Conservation (phyloP, 2,113 vertebrate species). For the Seriola dumerili region DNA sequence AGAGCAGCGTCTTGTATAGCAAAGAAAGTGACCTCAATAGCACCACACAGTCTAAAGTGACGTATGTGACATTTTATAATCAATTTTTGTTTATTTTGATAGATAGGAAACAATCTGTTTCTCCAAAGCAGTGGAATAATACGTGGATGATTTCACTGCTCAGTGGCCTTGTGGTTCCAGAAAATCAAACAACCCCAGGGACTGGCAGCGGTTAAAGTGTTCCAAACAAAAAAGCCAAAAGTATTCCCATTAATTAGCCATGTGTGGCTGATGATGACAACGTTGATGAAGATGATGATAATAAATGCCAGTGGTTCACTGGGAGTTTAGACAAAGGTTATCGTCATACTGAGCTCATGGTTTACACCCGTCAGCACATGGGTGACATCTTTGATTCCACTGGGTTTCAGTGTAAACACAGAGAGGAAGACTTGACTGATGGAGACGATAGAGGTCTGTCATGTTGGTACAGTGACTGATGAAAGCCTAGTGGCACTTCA, state of each 20-base stretch:
- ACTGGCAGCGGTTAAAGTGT: slow-evolving; percentile 33
- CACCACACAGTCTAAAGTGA: not conserved
- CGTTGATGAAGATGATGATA: slow-evolving; percentile 69
- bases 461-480: not conserved
- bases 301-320: slow-evolving; percentile 65
- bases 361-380: slow-evolving; percentile 62
- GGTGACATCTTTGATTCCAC: slow-evolving; percentile 68
- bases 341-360: slow-evolving; percentile 75
- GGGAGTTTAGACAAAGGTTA: slow-evolving; percentile 77
- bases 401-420: slow-evolving; percentile 69
- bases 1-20: not conserved
- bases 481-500: slow-evolving; percentile 16
- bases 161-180: not conserved
- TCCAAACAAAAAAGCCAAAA: slow-evolving; percentile 56
- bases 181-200: slow-evolving; percentile 26
- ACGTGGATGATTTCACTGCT: not conserved
- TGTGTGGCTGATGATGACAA: slow-evolving; percentile 58
- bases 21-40: not conserved
- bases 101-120: slow-evolving; percentile 16
- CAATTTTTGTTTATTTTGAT: not conserved
- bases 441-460: slow-evolving; percentile 38
- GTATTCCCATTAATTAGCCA: slow-evolving; percentile 58
- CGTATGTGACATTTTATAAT: not conserved
- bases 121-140: slow-evolving; percentile 16
- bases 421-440: slow-evolving; percentile 54